Evolutionary conservation across 2,113 vertebrate species (phyloP).

Genomic region (Ochotona princeps): DNA sequence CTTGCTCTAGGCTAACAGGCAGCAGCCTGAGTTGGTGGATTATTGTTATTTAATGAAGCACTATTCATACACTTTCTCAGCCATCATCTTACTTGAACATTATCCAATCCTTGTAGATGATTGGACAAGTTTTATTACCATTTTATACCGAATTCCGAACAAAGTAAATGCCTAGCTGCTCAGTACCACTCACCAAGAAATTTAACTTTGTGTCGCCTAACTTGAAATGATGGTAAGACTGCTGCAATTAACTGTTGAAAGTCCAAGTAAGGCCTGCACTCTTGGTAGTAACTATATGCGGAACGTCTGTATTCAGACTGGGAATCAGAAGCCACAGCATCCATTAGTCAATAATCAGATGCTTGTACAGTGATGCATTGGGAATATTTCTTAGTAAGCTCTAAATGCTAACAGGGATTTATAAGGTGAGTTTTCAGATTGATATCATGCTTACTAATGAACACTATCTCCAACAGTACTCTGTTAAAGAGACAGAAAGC

Average conservation of each 20-base stretch:
- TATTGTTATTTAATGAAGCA: neutral
- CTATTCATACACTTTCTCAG: neutral
- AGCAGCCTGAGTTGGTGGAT: neutral
- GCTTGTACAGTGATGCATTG: neutral
- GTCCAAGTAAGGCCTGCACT: neutral
- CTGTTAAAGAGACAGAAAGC: neutral
- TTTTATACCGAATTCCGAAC: neutral
- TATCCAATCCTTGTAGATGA: neutral
- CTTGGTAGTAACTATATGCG: neutral
- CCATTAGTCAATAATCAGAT: neutral
- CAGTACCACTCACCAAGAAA: neutral
- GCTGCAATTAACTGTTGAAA: neutral
- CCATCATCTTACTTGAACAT: neutral
- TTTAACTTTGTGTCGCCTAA: neutral
- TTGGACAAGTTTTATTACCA: neutral
- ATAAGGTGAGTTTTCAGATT: neutral
- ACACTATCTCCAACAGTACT: neutral
- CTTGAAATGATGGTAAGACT: neutral
- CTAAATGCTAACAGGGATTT: constrained; percentile 26
- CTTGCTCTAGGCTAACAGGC: neutral
- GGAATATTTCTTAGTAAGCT: neutral
- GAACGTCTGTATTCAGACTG: neutral
- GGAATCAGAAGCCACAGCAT: neutral
- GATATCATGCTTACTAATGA: neutral
- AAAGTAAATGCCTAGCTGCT: neutral